These are phyloP conservation scores for Auanema sp. DNA, from an alignment of 2,888 invertebrate genomes.

Conservation along the genomic window DNA sequence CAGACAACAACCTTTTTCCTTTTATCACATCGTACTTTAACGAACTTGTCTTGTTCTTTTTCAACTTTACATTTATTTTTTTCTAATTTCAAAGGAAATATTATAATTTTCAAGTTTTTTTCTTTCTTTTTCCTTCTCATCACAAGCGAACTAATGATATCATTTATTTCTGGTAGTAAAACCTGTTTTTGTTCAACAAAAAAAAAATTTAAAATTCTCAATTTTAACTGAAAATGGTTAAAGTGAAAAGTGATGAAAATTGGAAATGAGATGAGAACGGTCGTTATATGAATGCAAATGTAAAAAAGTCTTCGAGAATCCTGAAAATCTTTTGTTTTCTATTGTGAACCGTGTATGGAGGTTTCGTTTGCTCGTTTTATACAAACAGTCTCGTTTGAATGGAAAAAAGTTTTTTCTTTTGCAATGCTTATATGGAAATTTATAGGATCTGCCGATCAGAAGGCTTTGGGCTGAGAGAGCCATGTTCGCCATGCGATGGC, in stretches of 20 bases:
- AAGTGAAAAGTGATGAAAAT: not conserved
- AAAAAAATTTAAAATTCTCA: not conserved
- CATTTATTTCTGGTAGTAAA: too few species aligned
- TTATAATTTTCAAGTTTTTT: not conserved
- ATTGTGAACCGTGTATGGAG: not conserved
- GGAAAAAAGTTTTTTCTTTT: not conserved
- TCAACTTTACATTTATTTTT: not conserved
- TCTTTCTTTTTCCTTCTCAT: not conserved
- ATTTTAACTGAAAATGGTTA: not conserved
- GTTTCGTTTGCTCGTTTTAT: constrained; percentile 1
- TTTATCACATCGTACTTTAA: not conserved
- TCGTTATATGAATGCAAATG: too few species aligned
- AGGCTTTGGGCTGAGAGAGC: not conserved
- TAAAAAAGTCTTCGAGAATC: not conserved
- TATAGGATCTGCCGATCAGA: too few species aligned
- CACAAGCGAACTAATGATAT: too few species aligned
- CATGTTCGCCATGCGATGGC: not conserved
- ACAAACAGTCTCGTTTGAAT: not conserved
- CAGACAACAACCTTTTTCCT: not conserved
- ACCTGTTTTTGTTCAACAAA: too few species aligned
- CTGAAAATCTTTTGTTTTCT: not conserved
- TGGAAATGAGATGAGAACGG: not conserved
- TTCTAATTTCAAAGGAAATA: not conserved
- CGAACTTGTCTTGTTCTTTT: too few species aligned
- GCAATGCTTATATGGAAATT: not conserved